A percentile compares a stretch with the other conserved stretches of the same genome.
Conservation (phyloP, 2,113 vertebrate species). For the Fukomys damarensis region DNA sequence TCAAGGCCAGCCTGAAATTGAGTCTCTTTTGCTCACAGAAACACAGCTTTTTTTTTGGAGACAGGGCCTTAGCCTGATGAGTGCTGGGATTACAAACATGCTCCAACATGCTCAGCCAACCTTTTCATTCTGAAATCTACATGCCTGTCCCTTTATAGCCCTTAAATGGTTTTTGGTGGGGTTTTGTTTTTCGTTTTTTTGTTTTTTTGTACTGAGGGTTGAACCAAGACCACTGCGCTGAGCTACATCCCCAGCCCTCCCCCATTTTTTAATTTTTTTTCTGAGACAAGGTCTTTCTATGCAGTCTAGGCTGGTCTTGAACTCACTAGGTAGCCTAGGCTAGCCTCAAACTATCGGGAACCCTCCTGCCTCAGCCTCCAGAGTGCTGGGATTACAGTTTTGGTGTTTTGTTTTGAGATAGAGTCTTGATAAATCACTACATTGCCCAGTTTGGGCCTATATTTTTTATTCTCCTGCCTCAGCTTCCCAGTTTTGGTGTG, state of each 20-base stretch:
- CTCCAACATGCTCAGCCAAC: neutral
- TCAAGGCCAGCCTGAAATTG: neutral
- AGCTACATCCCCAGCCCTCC: neutral
- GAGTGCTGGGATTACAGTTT: neutral
- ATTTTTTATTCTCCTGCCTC: neutral
- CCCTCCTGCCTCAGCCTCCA: neutral
- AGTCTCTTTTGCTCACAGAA: neutral
- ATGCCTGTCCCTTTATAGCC: neutral
- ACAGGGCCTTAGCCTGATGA: neutral
- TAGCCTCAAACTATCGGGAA: neutral
- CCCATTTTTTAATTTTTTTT: neutral
- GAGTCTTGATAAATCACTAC: neutral
- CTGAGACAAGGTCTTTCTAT: neutral
- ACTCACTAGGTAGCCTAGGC: neutral
- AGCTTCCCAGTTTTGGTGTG: neutral
- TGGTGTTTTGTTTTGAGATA: neutral
- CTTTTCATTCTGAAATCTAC: constrained; percentile 28
- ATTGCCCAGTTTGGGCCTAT: neutral
- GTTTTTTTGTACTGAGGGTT: neutral
- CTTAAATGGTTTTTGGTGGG: neutral
- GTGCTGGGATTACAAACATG: neutral
- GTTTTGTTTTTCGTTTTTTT: neutral
- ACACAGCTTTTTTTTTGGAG: neutral
- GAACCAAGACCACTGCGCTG: too few relatives aligned
- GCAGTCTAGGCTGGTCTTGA: neutral